Evolutionary conservation across 1,140 invertebrate genomes (phyloP), one percentile per base, ranked within the genome.

Genomic region (Cepaea nemoralis): DNA sequence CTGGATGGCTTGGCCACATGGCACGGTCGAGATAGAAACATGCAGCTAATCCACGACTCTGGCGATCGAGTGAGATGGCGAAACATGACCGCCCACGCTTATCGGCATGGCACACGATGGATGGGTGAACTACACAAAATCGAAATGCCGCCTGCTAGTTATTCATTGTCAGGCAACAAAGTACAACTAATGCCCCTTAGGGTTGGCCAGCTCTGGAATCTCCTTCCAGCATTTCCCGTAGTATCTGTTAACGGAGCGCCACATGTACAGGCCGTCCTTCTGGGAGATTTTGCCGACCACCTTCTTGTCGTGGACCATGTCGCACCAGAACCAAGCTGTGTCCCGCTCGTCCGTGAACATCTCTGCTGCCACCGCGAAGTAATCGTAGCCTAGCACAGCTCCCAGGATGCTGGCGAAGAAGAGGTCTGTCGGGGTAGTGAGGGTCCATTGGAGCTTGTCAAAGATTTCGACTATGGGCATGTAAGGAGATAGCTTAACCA

Each of bases 201-300:
- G 59, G 33, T 63, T 63, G n/a, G 59, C 59, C 5, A 63, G 59
- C 33, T 63, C 59, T 6, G 59, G 59, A 22, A 63, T 63, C 59
- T 63, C 59, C 27, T 63, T 63, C 59, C 59, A 63, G 33, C 59
- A 63, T 31, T 63, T 63, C 22, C 59, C 59, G 22, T 63, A 63
- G n/a, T 63, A 63, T 31, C 59, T 63, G 59, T 31, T 31, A 19
- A 63, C 27, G 5, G 59, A 63, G 10, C 59, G 2, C 59, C 59
- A 63, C n/a, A 63, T 63, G 59, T 31, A 63, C n/a, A 63, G n/a
- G n/a, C 59, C 59, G 2, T 31, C 5, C 6, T 63, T 16, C n/a
- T 63, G n/a, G 27, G 16, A 63, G 6, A 16, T 31, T 31, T 63
- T 63, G 1, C 59, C 59, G 12, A 16, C 6, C 6, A 63, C 33